Base-by-base conservation (phyloP, 2,797 vertebrate genomes). In the Megalops cyprinoides region DNA sequence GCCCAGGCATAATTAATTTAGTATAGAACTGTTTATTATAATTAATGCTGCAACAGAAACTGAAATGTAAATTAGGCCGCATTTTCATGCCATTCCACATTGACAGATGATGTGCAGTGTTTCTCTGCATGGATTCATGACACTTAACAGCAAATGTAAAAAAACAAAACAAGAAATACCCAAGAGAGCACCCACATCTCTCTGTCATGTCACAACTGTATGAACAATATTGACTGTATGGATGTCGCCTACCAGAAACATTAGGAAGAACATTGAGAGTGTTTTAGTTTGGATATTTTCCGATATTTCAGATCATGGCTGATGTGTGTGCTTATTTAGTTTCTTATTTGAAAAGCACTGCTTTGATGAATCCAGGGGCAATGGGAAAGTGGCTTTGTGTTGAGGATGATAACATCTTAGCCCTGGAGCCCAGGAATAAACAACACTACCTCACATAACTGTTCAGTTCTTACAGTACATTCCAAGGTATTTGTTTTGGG, bases 1-100 rank as follows among this genome's bases (percentile, higher is more conserved):
- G 82, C 74, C 55, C 49, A 15, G 84, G 73, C 74, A 58, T 90
- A 89, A 91, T 91, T 90, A 79, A 91, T 91, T 89, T 89, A 78
- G 73, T 88, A 82, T 85, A 88, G 86, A 88, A 87, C 87, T 85
- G 82, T 58, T 82, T 48, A 69, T 78, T 34, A 44, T 83, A 82
- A 83, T 83, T 81, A 81, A 83, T 78, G 39, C 62, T 69, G 69
- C 80, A 82, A 42, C 77, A 23, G 42, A 78, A 49, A 65, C 46
- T 31, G 79, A 82, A 78, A 76, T 81, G 44, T 76, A 81, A 83
- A 86, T 77, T 25, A 75, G 31, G 12, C 53, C 31, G 80, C 62
- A 60, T 81, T 81, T 79, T 74, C 37, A 25, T 14, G 42, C 77
- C 28, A 62, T 46, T 62, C 65, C 76, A 48, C 82, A 51, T 80